Conservation (phyloP, 2,888 invertebrate genomes). For the Dysmachus trigonus region DNA sequence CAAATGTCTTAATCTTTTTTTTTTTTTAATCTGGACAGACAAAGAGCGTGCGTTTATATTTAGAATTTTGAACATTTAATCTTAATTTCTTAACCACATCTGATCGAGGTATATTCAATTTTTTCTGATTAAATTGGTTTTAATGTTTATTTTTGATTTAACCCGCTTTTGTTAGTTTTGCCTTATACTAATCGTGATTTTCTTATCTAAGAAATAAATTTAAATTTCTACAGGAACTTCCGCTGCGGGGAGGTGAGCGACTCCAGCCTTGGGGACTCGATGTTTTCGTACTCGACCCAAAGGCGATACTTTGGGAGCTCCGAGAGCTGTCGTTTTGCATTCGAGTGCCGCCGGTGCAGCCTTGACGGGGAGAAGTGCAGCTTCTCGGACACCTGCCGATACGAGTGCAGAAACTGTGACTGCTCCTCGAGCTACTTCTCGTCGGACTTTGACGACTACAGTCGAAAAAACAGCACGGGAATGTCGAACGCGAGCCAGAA, state of each 20-base stretch:
- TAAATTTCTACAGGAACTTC: constrained; percentile 55
- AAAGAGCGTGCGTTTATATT: too few relatives aligned
- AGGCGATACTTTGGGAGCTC: constrained; percentile 63
- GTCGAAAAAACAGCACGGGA: constrained; percentile 45
- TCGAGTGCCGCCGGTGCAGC: constrained; percentile 63
- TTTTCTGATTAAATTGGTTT: too few relatives aligned
- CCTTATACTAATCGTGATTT: too few relatives aligned
- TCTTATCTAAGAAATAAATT: not conserved
- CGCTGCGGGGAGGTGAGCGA: constrained; percentile 59
- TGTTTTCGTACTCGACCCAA: constrained; percentile 58
- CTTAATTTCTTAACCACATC: too few relatives aligned
- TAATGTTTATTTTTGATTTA: too few relatives aligned
- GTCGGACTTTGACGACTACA: constrained; percentile 63
- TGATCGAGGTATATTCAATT: too few relatives aligned
- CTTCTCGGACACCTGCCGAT: constrained; percentile 63
- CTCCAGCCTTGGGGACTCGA: constrained; percentile 59
- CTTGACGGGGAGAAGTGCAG: constrained; percentile 62
- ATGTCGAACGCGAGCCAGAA: constrained; percentile 51
- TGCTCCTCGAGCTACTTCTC: constrained; percentile 64
- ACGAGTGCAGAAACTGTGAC: constrained; percentile 63
- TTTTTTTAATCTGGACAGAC: too few relatives aligned
- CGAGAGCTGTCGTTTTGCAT: constrained; percentile 63
- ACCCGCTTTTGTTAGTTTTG: too few relatives aligned
- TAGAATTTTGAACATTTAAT: too few relatives aligned
- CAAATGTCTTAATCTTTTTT: too few relatives aligned